These are phyloP conservation scores for Salarias fasciatus DNA, from an alignment of 2,797 vertebrate genomes.

Conservation along the genomic window DNA sequence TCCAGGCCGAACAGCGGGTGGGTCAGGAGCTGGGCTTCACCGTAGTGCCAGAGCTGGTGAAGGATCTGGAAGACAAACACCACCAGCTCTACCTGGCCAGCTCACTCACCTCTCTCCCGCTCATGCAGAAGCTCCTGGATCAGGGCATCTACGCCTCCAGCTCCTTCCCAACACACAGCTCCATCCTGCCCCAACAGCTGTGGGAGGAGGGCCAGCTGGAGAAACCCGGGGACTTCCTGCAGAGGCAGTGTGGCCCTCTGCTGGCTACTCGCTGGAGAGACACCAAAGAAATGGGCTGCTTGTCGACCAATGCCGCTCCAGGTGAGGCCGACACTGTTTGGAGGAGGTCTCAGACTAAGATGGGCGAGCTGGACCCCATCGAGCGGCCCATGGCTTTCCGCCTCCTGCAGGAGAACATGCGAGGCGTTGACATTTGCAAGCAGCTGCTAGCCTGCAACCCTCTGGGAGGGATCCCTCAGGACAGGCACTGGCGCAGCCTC, in stretches of 20 bases:
- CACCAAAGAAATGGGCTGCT: slow-evolving; percentile 82
- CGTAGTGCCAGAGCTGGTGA: slow-evolving; percentile 75
- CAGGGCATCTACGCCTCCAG: slow-evolving; percentile 78
- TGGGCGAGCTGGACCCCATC: slow-evolving; percentile 73
- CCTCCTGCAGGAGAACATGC: slow-evolving; percentile 86
- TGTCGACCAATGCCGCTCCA: slow-evolving; percentile 78
- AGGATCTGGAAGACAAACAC: slow-evolving; percentile 73
- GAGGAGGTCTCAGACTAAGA: slow-evolving; percentile 76
- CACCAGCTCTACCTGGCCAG: slow-evolving; percentile 84
- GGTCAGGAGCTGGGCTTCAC: slow-evolving; percentile 59
- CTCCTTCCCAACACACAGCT: slow-evolving; percentile 70
- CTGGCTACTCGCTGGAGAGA: slow-evolving; percentile 84
- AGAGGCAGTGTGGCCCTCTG: slow-evolving; percentile 73
- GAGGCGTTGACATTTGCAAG: slow-evolving; percentile 86
- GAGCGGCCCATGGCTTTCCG: slow-evolving; percentile 79
- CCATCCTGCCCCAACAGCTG: slow-evolving; percentile 69
- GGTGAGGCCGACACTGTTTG: slow-evolving; percentile 78
- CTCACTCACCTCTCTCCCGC: slow-evolving; percentile 70
- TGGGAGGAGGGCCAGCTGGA: slow-evolving; percentile 72
- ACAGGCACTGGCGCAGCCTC: slow-evolving; percentile 81
- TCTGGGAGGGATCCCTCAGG: slow-evolving; percentile 76
- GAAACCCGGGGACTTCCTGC: slow-evolving; percentile 76
- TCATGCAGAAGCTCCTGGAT: slow-evolving; percentile 77
- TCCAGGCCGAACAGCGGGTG: slow-evolving; percentile 59
- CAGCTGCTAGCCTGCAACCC: slow-evolving; percentile 85